Evolutionary conservation across 2,888 invertebrate species (phyloP).

Genomic region (Andrena dorsata): DNA sequence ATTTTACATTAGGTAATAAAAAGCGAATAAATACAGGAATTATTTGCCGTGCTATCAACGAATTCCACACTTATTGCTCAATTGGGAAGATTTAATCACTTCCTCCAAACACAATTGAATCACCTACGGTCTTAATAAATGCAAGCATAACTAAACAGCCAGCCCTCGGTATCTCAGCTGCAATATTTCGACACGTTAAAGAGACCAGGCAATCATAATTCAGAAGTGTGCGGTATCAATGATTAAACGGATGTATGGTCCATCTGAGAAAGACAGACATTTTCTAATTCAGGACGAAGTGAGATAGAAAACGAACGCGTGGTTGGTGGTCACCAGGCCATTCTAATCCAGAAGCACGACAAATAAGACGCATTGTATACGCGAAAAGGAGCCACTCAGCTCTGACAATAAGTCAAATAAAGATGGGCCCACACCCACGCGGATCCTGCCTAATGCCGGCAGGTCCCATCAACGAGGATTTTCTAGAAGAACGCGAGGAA

Average conservation of each 20-base stretch:
- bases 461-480: conserved; percentile 61
- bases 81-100: background rate
- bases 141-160: background rate
- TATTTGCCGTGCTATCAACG: no score
- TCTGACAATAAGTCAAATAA: conserved; percentile 71
- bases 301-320: background rate
- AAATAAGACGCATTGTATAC: conserved; percentile 50
- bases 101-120: background rate
- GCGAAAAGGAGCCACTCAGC: conserved; percentile 56
- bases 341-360: conserved; percentile 56
- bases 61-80: background rate
- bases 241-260: background rate
- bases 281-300: background rate
- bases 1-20: no score
- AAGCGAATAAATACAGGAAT: no score
- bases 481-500: conserved; percentile 49
- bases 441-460: conserved; percentile 46
- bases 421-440: conserved; percentile 68
- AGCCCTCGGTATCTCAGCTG: background rate
- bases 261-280: background rate
- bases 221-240: background rate
- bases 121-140: background rate
- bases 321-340: conserved; percentile 27
- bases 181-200: background rate
- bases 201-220: background rate